These are phyloP conservation scores for Pyrocoelia pectoralis DNA, from an alignment of 2,888 invertebrate species.

Conservation along the genomic window DNA sequence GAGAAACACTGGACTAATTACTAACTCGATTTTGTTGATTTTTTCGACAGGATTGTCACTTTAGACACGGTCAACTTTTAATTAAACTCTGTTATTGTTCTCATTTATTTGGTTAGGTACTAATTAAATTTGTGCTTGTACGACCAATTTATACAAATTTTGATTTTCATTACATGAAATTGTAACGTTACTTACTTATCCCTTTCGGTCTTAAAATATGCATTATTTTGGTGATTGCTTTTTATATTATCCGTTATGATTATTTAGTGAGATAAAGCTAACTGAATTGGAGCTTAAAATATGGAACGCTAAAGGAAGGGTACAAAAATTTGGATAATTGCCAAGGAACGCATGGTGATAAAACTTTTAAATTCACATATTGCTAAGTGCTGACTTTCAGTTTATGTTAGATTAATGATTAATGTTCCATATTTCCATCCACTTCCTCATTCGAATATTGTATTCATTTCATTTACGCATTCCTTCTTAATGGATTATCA, in stretches of 20 bases:
- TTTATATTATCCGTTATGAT: background rate
- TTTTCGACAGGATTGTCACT: background rate
- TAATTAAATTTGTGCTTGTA: constrained; percentile 5
- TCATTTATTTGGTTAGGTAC: constrained; percentile 1
- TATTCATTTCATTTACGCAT: background rate
- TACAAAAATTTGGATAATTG: constrained; percentile 3
- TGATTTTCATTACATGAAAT: background rate
- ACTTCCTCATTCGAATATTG: background rate
- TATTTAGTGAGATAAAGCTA: background rate
- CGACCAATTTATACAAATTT: background rate
- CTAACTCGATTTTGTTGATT: constrained; percentile 10
- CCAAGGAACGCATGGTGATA: background rate
- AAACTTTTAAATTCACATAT: constrained; percentile 1
- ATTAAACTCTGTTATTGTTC: background rate
- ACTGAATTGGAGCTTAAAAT: background rate
- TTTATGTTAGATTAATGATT: background rate
- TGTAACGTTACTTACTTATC: background rate
- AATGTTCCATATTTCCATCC: background rate
- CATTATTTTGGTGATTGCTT: background rate
- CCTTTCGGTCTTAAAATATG: too few relatives aligned
- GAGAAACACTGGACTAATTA: background rate
- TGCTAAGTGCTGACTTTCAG: background rate
- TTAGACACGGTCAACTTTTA: constrained; percentile 1
- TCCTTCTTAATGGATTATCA: too few relatives aligned
- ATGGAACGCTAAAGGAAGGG: background rate